Evolutionary conservation across 2,797 vertebrate genomes (phyloP).

Genomic region (Buphagus erythrorhynchus): DNA sequence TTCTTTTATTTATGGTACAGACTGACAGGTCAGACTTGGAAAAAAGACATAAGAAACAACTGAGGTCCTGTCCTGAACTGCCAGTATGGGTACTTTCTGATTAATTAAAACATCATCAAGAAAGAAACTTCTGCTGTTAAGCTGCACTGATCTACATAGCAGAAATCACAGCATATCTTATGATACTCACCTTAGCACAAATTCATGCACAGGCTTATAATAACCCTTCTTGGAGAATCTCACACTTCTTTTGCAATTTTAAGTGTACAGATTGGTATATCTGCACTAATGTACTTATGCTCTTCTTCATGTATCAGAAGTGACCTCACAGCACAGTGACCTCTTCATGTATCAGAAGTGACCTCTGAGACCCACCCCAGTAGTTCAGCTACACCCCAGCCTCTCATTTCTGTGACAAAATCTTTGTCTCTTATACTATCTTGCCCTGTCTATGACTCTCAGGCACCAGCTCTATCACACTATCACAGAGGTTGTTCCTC

Average conservation of each 20-base stretch:
- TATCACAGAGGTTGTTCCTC: neutral
- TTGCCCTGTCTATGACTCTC: neutral
- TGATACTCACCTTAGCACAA: neutral
- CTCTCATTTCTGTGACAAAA: neutral
- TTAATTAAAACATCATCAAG: neutral
- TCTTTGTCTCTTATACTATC: neutral
- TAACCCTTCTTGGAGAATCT: neutral
- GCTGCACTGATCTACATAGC: neutral
- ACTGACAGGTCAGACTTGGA: neutral
- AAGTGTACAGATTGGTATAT: neutral
- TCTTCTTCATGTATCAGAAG: neutral
- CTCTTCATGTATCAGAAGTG: neutral
- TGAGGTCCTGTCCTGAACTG: neutral
- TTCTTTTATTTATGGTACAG: neutral
- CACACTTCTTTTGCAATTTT: neutral
- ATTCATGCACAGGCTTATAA: neutral
- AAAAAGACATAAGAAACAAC: neutral
- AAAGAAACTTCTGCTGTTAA: neutral
- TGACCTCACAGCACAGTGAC: neutral
- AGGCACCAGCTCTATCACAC: neutral
- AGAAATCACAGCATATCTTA: neutral
- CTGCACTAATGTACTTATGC: accelerated
- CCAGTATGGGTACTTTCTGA: neutral
- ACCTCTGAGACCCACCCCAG: neutral
- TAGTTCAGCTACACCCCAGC: neutral